These are phyloP conservation scores for Pseudonaja textilis DNA, from an alignment of 2,113 vertebrate species.

Conservation along the genomic window DNA sequence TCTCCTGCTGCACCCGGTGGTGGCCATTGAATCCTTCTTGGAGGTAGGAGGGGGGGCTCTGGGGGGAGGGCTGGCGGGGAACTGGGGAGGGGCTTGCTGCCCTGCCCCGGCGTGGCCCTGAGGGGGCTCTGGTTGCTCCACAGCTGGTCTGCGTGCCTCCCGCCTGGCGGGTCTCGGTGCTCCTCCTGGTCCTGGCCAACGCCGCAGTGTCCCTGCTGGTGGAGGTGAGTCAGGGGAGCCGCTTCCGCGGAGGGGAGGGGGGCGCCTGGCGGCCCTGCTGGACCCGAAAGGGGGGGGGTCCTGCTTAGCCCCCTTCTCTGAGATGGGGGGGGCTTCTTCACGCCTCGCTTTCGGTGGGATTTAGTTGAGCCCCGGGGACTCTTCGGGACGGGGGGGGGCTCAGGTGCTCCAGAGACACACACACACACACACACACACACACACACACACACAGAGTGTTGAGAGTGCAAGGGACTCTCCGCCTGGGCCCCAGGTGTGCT, in stretches of 20 bases:
- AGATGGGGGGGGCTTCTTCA: not conserved
- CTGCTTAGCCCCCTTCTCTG: not conserved
- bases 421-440: too few relatives aligned
- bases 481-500: not conserved
- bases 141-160: constrained; percentile 91
- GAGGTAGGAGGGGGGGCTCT: constrained; percentile 74
- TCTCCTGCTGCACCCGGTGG: constrained; percentile 85
- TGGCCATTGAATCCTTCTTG: constrained; percentile 75
- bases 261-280: not conserved
- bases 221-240: constrained; percentile 81
- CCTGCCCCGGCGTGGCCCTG: not conserved
- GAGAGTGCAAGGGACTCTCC: not conserved
- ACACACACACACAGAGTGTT: too few relatives aligned
- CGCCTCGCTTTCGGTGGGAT: not conserved
- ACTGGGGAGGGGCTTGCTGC: not conserved
- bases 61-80: not conserved
- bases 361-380: not conserved
- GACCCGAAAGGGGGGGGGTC: not conserved
- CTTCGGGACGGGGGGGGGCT: not conserved
- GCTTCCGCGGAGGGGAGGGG: not conserved
- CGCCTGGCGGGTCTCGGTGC: constrained; percentile 82
- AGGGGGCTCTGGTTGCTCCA: constrained; percentile 32
- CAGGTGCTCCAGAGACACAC: too few relatives aligned
- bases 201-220: constrained; percentile 76
- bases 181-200: constrained; percentile 82